Conservation (phyloP, 2,888 invertebrate genomes). For the Fragum whitleyi region DNA sequence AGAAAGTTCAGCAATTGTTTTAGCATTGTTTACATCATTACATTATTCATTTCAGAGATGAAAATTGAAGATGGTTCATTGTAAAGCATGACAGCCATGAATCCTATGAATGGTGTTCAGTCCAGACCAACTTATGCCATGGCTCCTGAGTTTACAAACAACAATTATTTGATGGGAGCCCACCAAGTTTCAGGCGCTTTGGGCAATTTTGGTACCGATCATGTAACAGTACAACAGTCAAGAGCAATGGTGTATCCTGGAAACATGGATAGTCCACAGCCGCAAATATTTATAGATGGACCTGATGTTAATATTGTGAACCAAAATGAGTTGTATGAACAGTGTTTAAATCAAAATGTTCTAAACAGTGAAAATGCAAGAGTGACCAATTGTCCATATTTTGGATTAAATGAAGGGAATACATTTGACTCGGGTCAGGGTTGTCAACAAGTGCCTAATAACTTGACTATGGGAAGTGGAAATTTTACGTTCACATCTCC, state of each 20-base stretch:
- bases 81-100: conserved; percentile 12
- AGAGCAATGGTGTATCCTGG: too few species aligned
- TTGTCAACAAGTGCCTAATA: conserved; percentile 19
- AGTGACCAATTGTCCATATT: neutral
- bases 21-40: too few species aligned
- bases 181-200: neutral
- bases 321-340: neutral
- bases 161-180: conserved; percentile 38
- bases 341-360: neutral
- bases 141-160: conserved; percentile 34
- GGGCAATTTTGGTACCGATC: too few species aligned
- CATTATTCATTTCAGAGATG: neutral
- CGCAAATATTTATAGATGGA: neutral
- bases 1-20: too few species aligned
- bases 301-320: neutral
- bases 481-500: conserved; percentile 62
- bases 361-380: neutral
- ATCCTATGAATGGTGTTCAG: conserved; percentile 10
- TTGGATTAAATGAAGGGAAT: neutral
- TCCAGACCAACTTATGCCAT: neutral
- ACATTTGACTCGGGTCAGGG: neutral
- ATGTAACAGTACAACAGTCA: too few species aligned
- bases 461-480: conserved; percentile 13
- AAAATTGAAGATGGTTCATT: neutral
- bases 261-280: too few species aligned